Conservation (phyloP, 1,140 invertebrate genomes). For the Heliconius himera region DNA sequence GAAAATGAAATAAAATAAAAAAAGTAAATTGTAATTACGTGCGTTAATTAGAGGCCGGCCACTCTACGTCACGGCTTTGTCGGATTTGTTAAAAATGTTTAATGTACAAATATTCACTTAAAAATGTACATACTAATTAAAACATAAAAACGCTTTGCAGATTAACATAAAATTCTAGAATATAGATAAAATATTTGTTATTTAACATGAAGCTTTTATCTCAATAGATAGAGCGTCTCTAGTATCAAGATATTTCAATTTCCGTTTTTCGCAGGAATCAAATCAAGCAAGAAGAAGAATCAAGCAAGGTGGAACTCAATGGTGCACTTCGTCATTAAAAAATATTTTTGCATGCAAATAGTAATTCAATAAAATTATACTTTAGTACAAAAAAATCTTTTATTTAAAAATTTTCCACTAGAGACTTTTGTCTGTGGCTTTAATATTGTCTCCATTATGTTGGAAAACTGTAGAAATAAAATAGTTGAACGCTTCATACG, state of each 20-base stretch:
- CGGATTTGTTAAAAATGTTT: background rate
- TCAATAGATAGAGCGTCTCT: too few species aligned
- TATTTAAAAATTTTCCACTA: background rate
- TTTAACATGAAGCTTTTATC: too few species aligned
- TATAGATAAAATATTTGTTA: too few species aligned
- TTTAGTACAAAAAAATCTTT: background rate
- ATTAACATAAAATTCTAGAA: too few species aligned
- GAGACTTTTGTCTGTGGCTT: background rate
- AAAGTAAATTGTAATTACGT: conserved; percentile 11
- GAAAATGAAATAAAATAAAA: conserved; percentile 8
- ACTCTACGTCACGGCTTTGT: background rate
- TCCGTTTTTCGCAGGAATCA: too few species aligned
- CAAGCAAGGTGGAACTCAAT: too few species aligned
- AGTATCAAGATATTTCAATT: too few species aligned
- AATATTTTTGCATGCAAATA: too few species aligned
- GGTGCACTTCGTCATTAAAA: too few species aligned
- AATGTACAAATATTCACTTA: conserved; percentile 1
- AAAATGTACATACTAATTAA: background rate
- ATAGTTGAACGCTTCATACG: background rate
- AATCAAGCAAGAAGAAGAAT: too few species aligned
- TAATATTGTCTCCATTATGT: background rate
- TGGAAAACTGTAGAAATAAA: background rate
- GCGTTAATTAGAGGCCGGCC: conserved; percentile 11
- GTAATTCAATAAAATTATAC: too few species aligned
- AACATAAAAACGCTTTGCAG: background rate